Base-by-base conservation (phyloP, 2,113 vertebrate species). In the Euleptes europaea region DNA sequence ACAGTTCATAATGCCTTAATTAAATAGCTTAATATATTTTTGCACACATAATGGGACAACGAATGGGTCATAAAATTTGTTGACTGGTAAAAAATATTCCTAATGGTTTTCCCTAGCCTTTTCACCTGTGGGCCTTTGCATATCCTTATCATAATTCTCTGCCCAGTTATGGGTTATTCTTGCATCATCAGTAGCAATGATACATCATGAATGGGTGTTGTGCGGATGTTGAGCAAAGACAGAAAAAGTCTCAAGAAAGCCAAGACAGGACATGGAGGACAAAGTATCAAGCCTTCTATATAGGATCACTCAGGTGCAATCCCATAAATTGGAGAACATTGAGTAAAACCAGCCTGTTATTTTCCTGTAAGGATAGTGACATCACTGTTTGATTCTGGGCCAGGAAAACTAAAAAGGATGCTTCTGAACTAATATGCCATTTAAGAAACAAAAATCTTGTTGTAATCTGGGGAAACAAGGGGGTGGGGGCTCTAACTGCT, bases 121-220 rank as follows among this genome's bases (percentile, higher is more conserved):
- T 31, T 11, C 65, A 26, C 21, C 47, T 26, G 5, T 40, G 54
- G 38, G 0, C 63, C 91, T 78, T 83, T 91, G 57, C n/a, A 71
- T 73, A 72, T 72, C 26, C 17, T 80, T 84, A 15, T 71, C 76
- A 1, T 67, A 69, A 78, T 88, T 84, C 80, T 84, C 57, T 83
- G 69, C 19, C 40, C 75, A 90, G 17, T 90, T 84, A 13, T 35
- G 80, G 84, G 14, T 80, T 84, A 42, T 14, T 84, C 49, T 92
- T 49, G 77, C 38, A 90, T 90, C 78, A 91, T 74, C 82, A 85
- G 71, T 89, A 78, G 77, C 78, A 84, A 54, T 84, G 82, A 90
- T 26, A 88, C 71, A 91, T 77, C 60, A 86, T 90, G 89, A 89
- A 92, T 91, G 91, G 90, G 77, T 86, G 54, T 79, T 84, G 86